Evolutionary conservation across 2,888 invertebrate species (phyloP).

Genomic region (Eupithecia inturbata): DNA sequence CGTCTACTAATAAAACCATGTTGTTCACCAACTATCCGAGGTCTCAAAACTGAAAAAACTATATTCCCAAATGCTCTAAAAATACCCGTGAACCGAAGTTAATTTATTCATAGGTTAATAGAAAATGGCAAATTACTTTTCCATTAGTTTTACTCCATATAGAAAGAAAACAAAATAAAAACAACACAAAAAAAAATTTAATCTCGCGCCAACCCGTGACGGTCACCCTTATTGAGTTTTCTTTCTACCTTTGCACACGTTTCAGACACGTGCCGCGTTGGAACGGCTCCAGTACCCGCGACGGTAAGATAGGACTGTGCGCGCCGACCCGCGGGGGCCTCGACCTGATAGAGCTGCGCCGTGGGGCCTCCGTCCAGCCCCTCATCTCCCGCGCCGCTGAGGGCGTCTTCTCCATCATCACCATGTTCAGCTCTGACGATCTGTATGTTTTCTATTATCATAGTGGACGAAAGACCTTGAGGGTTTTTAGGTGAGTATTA

Average conservation of each 20-base stretch:
- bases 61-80: no score
- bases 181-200: no score
- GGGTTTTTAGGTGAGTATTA: constrained; percentile 90
- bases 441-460: constrained; percentile 99
- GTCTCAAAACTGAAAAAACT: no score
- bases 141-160: no score
- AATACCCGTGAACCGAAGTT: no score
- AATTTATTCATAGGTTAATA: no score
- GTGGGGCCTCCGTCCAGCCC: constrained; percentile 93
- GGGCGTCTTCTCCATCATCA: constrained; percentile 98
- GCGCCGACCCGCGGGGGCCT: constrained; percentile 97
- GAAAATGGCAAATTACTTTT: no score
- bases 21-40: no score
- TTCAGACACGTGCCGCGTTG: constrained; percentile 91
- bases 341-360: constrained; percentile 95
- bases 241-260: neutral
- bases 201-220: no score
- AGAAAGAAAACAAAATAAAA: no score
- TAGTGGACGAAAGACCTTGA: constrained; percentile 95
- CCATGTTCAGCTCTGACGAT: constrained; percentile 96
- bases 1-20: no score
- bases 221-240: neutral
- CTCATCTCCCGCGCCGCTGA: constrained; percentile 97
- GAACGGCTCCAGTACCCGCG: constrained; percentile 94
- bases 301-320: constrained; percentile 95